Conservation (phyloP, 2,888 invertebrate genomes). For the Sarcophaga subvicina region DNA sequence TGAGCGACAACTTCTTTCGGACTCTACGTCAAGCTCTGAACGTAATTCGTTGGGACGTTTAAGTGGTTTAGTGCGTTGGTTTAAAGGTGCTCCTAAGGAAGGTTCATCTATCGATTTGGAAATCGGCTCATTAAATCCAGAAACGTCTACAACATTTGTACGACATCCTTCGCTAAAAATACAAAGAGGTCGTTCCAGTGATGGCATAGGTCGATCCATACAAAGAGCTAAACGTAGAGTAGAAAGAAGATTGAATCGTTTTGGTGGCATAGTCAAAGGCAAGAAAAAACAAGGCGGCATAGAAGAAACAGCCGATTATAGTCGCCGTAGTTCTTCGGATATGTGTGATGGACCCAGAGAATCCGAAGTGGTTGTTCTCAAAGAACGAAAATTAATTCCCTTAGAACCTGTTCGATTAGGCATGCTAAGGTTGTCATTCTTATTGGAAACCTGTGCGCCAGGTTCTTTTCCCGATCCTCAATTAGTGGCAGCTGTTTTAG, state of each 20-base stretch:
- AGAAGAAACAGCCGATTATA: constrained; percentile 92
- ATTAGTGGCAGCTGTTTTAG: constrained; percentile 95
- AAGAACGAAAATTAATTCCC: constrained; percentile 93
- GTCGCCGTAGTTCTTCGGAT: constrained; percentile 92
- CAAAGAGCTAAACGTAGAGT: constrained; percentile 93
- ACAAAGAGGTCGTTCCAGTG: constrained; percentile 80
- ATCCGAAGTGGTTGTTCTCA: constrained; percentile 93
- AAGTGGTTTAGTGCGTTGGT: constrained; percentile 88
- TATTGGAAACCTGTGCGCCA: constrained; percentile 97
- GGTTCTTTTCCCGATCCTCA: constrained; percentile 98
- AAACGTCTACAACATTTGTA: constrained; percentile 84
- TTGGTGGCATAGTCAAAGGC: constrained; percentile 91
- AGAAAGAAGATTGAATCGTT: constrained; percentile 93
- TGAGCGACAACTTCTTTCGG: constrained; percentile 87
- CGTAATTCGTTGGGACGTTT: constrained; percentile 83
- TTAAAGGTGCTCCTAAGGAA: constrained; percentile 84
- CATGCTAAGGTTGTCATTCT: constrained; percentile 93
- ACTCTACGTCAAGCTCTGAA: constrained; percentile 82
- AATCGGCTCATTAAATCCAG: constrained; percentile 84
- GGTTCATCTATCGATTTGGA: constrained; percentile 83
- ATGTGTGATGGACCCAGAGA: constrained; percentile 90
- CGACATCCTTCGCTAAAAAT: constrained; percentile 82
- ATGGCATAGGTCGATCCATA: constrained; percentile 85
- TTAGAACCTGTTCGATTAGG: constrained; percentile 92
- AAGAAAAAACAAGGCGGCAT: constrained; percentile 94